Base-by-base conservation (phyloP, 2,888 invertebrate species). In the Abrostola triplasia region DNA sequence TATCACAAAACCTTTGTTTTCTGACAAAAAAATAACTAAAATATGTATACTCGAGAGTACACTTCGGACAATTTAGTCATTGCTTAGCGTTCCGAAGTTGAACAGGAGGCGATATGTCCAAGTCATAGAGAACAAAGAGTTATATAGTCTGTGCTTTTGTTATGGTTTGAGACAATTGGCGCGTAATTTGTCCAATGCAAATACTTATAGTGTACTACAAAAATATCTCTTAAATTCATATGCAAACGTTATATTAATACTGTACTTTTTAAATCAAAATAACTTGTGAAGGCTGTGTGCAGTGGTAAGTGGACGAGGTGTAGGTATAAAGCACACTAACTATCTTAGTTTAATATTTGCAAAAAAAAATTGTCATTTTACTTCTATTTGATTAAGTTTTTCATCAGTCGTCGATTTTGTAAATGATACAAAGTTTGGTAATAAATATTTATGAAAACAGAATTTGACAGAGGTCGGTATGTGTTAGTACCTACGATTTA, bases 121-220 rank as follows among this genome's bases (percentile, higher is more conserved):
- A 55, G 57, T 63, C 70, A 59, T 36, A 57, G n/a, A 50, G n/a
- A 66, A 75, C 62, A 78, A 75, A 59, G 53, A 69, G 13, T 0
- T 4, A 53, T 50, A 42, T 13, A 47, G n/a, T 51, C 9, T 58
- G 47, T 59, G 38, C 48, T 70, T 68, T 69, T 49, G 56, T 59
- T 57, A 49, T 59, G 38, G 49, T 76, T 51, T 60, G 24, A 10
- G 60, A 63, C 24, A 66, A 64, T 60, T 37, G 49, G 24, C 50
- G 5, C 9, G 37, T 56, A 24, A 55, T 58, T 63, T 68, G 36
- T 50, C 35, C 50, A 36, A 58, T 66, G 55, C 56, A 58, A 59
- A 64, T 59, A 67, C 51, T 53, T 67, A 52, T 7, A 12, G 44
- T 40, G 44, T 13, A 51, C 11, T 42, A 42, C 48, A 51, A 49